Evolutionary conservation across 92 coral and sea anemone genomes (phyloP), one percentile per base, ranked within the genome.

Genomic region (Porites cylindrica): DNA sequence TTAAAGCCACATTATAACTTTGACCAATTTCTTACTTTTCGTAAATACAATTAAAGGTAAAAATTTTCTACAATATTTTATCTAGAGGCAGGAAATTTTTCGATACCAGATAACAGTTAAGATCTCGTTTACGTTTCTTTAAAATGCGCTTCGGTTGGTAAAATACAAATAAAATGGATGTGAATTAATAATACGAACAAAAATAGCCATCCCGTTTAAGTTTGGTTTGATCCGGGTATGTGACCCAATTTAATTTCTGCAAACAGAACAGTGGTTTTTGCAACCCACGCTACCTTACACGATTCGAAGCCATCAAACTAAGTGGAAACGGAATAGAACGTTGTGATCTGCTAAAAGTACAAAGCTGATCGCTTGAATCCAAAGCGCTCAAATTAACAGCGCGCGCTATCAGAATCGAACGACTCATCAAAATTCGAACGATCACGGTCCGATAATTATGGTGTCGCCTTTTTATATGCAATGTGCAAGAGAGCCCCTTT

Each of bases 91-190:
- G 29, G 67, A 70, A 52, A 26, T 54, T 47, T n/a, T 50, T 29
- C 9, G 26, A 10, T 38, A 32, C 63, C 43, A 73, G 78, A 82
- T 20, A 83, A 16, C 80, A 53, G 75, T 72, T 47, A 82, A 70
- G 78, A 7, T 83, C 87, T 83, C 87, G 87, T 74, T 83, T 83
- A n/a, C 72, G 64, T 50, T 73, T 75, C 87, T 62, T 83, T 73
- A 63, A 77, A 74, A 20, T 83, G 81, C 54, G 81, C 74, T 65
- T 73, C 70, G 56, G 87, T 83, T 62, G 65, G 80, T 75, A 83
- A 83, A 83, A 74, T 83, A 83, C 87, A 83, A 83, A 83, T 73
- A 83, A 83, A 75, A 83, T 73, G 74, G 64, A 83, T 17, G 73
- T 63, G 87, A 83, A 75, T 83, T 73, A 75, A 83, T 75, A 64